Base-by-base conservation (phyloP, 2,113 vertebrate genomes). In the Epinephelus lanceolatus region DNA sequence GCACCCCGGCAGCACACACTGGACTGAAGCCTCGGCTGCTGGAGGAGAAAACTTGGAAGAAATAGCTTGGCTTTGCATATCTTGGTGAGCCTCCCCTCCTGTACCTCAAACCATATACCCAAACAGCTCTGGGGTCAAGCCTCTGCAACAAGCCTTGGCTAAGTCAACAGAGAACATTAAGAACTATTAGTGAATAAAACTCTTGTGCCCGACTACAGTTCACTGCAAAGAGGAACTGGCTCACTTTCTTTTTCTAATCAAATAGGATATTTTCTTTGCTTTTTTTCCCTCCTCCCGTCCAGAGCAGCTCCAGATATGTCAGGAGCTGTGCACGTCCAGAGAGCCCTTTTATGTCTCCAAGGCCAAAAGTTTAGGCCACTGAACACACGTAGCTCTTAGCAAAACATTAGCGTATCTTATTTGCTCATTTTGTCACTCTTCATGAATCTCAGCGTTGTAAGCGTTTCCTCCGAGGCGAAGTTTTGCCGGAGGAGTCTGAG, bases 131-230 rank as follows among this genome's bases (percentile, higher is more conserved):
- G 74, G 94, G 94, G 88, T 95, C 90, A 87, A 69, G 82, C 79
- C 94, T 91, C 92, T 94, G 93, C 90, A 91, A 91, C 84, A 89
- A 77, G 63, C 61, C 83, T 87, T 71, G 40, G 73, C 92, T 90
- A 79, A 94, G 95, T 94, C 86, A 96, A 96, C 93, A 95, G 11
- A 83, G 83, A 74, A 86, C 92, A 95, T 93, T 87, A 93, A 93
- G 88, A 94, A 91, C 84, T 89, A 86, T 86, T 52, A 81, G 88
- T 96, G 95, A 96, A 96, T 95, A 91, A 89, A 90, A 94, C 92
- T 91, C 93, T 94, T 96, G 94, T 94, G 88, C 73, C 88, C 52
- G 71, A 71, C 85, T 81, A 68, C 84, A 80, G 90, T 57, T 85
- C 81, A 53, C 71, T 87, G 93, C 89, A 87, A 72, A 84, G 89